Conservation (phyloP, 2,888 invertebrate genomes). For the Eucera pruinosa region DNA sequence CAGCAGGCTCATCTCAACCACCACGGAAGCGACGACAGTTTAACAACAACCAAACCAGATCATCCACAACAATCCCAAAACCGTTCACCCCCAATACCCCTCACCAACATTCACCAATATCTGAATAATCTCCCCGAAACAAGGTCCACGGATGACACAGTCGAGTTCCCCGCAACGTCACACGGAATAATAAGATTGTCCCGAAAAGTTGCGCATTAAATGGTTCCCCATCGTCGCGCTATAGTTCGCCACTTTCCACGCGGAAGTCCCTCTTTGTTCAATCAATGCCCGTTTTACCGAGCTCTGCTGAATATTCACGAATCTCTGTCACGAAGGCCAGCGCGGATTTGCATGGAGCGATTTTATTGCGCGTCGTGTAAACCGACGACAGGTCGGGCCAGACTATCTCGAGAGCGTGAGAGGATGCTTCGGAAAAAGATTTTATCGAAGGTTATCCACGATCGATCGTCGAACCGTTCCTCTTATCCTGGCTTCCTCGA, state of each 20-base stretch:
- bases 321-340: conserved; percentile 13
- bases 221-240: conserved; percentile 16
- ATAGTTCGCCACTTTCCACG: conserved; percentile 8
- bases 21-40: background rate
- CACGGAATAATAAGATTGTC: conserved; percentile 15
- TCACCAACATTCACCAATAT: conserved; percentile 8
- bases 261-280: conserved; percentile 41
- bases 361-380: conserved; percentile 19
- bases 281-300: conserved; percentile 25
- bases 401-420: conserved; percentile 12
- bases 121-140: background rate
- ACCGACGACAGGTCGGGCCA: conserved; percentile 1
- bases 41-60: conserved; percentile 27
- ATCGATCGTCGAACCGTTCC: conserved; percentile 26
- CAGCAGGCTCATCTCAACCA: conserved; percentile 69
- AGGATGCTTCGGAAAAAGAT: no score
- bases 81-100: background rate
- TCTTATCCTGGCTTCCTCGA: conserved; percentile 9
- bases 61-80: conserved; percentile 14
- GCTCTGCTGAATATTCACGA: conserved; percentile 48
- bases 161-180: conserved; percentile 19
- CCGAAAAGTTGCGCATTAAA: background rate
- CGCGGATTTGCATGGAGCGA: conserved; percentile 17
- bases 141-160: conserved; percentile 11
- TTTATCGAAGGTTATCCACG: conserved; percentile 44